Base-by-base conservation (phyloP, 1,140 invertebrate species). In the Drosophila kohkoa region DNA sequence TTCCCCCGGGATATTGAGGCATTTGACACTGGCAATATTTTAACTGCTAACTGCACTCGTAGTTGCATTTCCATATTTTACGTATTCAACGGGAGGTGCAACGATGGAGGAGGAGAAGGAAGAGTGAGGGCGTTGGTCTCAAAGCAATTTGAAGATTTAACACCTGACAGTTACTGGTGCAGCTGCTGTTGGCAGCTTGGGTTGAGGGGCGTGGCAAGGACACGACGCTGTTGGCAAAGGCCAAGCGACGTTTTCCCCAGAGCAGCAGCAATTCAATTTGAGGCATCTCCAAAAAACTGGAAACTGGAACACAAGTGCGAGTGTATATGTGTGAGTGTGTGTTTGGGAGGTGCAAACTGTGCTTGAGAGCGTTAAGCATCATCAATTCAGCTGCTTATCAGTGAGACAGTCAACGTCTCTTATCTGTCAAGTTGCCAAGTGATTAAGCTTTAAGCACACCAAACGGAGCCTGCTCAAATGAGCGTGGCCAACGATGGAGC, bases 1-100 rank as follows among this genome's bases (percentile, higher is more conserved):
- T 68, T 71, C 69, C 82, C 54, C n/a, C 32, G 49, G 81, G 74
- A 73, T 78, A 68, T 68, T 74, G 70, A 66, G 49, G 52, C 74
- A 41, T 62, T 89, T 69, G 85, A 78, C 74, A 79, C 51, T 75
- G 70, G 77, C 77, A 70, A 87, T 88, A 88, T 88, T 88, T 87
- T 83, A 77, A 67, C 69, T 77, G 79, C 66, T 79, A 77, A 88
- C 52, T 82, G 83, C 75, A 77, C 51, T 73, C 13, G 54, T 58
- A 54, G 51, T 54, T 74, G 80, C 82, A 88, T 83, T 82, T 77
- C 71, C 79, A 87, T 86, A 77, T 80, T 88, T 81, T 69, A 77
- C 65, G 73, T 49, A 46, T 11, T 45, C 46, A 10, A 28, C 20
- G 49, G 20, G 10, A 38, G 35, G 35, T 38, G 32, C 6, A 32